These are phyloP conservation scores for Leucoraja erinaceus DNA, from an alignment of 2,113 vertebrate species.

Conservation along the genomic window DNA sequence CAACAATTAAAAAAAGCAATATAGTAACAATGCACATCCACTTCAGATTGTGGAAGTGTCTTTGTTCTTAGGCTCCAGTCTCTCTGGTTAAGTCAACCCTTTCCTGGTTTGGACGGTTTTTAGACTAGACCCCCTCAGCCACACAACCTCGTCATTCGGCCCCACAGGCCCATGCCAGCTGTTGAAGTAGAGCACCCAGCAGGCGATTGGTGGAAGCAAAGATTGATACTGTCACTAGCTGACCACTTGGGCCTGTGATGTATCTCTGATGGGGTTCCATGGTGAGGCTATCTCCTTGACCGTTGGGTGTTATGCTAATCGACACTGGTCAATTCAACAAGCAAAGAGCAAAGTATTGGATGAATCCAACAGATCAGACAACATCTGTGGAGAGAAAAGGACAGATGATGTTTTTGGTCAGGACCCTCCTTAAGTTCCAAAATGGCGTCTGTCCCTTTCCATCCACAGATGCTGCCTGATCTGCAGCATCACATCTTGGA, in stretches of 20 bases:
- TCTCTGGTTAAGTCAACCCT: rapidly evolving
- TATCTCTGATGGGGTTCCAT: no score
- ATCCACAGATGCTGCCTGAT: no score
- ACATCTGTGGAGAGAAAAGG: no score
- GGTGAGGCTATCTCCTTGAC: no score
- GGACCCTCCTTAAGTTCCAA: no score
- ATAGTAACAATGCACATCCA: constrained; percentile 16
- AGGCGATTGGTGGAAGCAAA: not conserved
- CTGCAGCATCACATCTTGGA: no score
- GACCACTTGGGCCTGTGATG: no score
- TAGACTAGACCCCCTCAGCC: not conserved
- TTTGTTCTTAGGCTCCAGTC: not conserved
- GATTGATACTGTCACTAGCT: no score
- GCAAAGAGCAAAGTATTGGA: not conserved
- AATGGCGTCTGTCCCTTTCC: no score
- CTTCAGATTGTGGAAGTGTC: not conserved
- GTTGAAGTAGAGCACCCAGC: not conserved
- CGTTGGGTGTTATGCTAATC: not conserved
- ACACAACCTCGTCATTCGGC: not conserved
- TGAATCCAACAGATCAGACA: no score
- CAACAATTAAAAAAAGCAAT: constrained; percentile 21
- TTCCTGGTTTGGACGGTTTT: not conserved
- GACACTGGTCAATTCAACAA: not conserved
- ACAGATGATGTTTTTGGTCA: no score
- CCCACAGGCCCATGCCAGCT: no score